These are phyloP conservation scores for Onychostruthus taczanowskii DNA, from an alignment of 2,113 vertebrate species.

Conservation along the genomic window DNA sequence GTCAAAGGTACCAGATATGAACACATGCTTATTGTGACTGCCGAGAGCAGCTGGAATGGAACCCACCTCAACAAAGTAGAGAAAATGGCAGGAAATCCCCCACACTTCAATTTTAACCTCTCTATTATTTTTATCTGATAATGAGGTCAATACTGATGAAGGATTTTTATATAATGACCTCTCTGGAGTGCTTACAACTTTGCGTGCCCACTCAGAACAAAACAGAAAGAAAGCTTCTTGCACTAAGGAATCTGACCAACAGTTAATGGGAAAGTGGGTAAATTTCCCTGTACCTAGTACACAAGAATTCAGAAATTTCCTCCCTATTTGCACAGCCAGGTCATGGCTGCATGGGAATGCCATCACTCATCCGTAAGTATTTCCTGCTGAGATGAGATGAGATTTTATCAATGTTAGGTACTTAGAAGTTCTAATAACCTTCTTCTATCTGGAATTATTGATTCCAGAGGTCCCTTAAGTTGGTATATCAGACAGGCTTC, in stretches of 20 bases:
- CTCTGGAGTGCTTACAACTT: neutral
- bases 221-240: neutral
- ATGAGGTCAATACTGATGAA: neutral
- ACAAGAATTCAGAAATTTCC: no score
- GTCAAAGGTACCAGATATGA: neutral
- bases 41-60: neutral
- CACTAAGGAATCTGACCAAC: neutral
- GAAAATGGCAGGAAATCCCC: neutral
- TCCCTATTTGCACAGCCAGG: no score
- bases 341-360: no score
- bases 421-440: no score
- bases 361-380: no score
- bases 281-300: neutral
- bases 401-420: no score
- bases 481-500: no score
- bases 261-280: neutral
- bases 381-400: no score
- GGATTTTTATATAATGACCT: neutral
- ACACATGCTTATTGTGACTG: neutral
- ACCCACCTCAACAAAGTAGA: neutral
- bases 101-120: neutral
- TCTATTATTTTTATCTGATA: neutral
- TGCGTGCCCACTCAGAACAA: neutral
- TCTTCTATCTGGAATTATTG: no score
- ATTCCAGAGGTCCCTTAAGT: no score